These are phyloP conservation scores for Florisuga fusca DNA, from an alignment of 2,797 vertebrate species.

Conservation along the genomic window DNA sequence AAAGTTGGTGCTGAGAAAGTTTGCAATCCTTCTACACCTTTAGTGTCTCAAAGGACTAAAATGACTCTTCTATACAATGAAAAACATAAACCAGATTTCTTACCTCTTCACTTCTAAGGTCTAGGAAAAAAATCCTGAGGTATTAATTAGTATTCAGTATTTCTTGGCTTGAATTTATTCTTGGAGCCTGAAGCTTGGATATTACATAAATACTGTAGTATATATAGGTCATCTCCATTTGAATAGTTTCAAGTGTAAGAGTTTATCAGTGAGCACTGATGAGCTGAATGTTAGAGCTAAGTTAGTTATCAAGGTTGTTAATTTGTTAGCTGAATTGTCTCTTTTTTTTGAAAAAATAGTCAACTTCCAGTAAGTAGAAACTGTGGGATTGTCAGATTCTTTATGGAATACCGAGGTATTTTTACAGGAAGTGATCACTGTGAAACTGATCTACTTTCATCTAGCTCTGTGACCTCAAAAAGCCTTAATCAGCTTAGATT, in stretches of 20 bases:
- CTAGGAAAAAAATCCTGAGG: background rate
- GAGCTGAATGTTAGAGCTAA: background rate
- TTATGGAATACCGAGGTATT: background rate
- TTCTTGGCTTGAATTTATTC: background rate
- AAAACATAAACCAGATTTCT: background rate
- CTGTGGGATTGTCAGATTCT: background rate
- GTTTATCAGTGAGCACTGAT: background rate
- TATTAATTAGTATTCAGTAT: background rate
- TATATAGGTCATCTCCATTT: background rate
- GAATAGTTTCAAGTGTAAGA: background rate
- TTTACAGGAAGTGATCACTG: background rate
- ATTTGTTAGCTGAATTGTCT: background rate
- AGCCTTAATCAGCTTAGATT: slow-evolving; percentile 67
- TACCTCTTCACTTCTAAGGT: background rate
- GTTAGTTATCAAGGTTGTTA: background rate
- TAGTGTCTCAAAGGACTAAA: background rate
- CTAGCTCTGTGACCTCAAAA: slow-evolving; percentile 65
- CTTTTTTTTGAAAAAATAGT: background rate
- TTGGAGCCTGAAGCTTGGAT: background rate
- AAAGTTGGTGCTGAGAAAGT: background rate
- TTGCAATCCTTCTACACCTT: background rate
- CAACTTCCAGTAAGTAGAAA: background rate
- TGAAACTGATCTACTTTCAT: slow-evolving; percentile 40
- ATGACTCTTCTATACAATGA: background rate
- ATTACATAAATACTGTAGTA: background rate